Conservation (phyloP, 2,797 vertebrate genomes). For the Tapirus indicus region DNA sequence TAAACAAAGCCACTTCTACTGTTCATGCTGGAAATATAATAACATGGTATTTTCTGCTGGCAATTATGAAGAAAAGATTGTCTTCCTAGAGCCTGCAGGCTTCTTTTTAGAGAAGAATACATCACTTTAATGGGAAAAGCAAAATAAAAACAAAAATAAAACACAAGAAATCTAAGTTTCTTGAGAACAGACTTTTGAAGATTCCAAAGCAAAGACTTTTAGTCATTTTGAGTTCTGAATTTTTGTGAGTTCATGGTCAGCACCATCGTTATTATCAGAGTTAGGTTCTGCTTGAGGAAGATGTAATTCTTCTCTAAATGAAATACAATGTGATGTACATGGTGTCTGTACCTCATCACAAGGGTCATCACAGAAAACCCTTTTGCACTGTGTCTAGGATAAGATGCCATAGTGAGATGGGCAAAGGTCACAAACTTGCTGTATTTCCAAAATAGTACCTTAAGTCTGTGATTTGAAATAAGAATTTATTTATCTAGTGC, state of each 20-base stretch:
- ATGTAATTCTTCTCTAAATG: constrained; percentile 21
- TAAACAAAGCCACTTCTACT: neutral
- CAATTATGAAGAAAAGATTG: neutral
- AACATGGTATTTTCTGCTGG: neutral
- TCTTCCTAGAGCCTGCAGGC: neutral
- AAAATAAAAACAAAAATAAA: constrained; percentile 28
- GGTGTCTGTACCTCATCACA: neutral
- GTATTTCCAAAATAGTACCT: neutral
- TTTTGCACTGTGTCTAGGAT: neutral
- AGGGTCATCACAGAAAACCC: neutral
- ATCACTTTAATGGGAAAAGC: neutral
- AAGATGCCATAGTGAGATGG: neutral
- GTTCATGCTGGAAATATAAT: neutral
- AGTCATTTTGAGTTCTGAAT: neutral
- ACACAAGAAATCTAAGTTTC: neutral
- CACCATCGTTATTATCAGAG: neutral
- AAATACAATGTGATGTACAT: neutral
- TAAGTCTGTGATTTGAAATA: constrained; percentile 15
- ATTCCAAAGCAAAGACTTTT: neutral
- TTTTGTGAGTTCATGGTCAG: neutral
- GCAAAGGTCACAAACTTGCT: neutral
- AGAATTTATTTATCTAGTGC: constrained; percentile 30
- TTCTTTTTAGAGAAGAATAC: neutral
- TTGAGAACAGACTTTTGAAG: neutral
- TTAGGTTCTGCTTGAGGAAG: neutral